phyloP scores from a whole-genome alignment of 2,113 vertebrate genomes.

The Dissostichus mawsoni region DNA sequence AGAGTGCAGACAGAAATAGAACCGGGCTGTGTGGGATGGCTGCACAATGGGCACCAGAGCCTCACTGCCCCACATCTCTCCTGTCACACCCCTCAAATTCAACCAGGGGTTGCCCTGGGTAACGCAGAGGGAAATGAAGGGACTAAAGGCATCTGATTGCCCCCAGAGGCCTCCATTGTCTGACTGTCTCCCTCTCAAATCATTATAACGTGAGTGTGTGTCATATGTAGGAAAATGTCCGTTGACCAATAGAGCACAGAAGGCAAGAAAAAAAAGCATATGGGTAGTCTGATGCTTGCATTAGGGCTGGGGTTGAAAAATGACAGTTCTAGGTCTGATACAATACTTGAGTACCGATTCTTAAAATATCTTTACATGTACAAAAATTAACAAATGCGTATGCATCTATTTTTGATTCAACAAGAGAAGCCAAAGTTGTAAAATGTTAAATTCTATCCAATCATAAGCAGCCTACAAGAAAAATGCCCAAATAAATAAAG shows the following conservation, averaged over 20 bases:
- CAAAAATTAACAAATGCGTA: background rate
- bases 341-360: background rate
- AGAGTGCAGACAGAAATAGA: slow-evolving; percentile 63
- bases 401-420: background rate
- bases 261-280: no score
- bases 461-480: background rate
- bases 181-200: background rate
- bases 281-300: no score
- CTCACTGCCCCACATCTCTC: slow-evolving; percentile 30
- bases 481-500: background rate
- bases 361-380: background rate
- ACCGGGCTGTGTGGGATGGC: slow-evolving; percentile 43
- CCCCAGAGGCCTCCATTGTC: background rate
- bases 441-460: background rate
- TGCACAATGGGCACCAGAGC: slow-evolving; percentile 58
- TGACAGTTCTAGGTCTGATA: no score
- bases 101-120: slow-evolving; percentile 27
- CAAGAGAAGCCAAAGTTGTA: background rate
- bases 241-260: no score
- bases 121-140: background rate
- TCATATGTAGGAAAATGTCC: background rate
- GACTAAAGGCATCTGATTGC: background rate
- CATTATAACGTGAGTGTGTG: background rate
- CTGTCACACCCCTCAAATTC: slow-evolving; percentile 33
- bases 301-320: no score